These are phyloP conservation scores for Syngnathus scovelli DNA, from an alignment of 2,113 vertebrate genomes.

Conservation along the genomic window DNA sequence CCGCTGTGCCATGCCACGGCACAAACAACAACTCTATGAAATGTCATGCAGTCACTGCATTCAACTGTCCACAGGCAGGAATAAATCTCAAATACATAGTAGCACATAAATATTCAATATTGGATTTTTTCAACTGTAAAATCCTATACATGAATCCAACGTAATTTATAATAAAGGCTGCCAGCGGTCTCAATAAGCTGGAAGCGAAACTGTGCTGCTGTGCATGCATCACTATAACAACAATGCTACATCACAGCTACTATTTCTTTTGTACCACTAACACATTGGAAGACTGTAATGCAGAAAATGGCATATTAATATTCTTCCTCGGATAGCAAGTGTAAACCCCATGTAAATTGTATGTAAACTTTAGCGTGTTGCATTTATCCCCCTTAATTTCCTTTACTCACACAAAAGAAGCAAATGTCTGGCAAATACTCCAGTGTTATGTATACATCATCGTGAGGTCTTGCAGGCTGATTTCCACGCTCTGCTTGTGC, in stretches of 20 bases:
- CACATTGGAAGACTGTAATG: not conserved
- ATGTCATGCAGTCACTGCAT: not conserved
- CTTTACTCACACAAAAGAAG: not conserved
- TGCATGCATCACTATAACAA: not conserved
- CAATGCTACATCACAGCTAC: not conserved
- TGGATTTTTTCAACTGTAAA: not conserved
- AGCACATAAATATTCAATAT: not conserved
- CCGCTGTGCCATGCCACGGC: conserved; percentile 14
- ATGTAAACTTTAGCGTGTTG: not conserved
- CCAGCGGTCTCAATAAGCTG: not conserved
- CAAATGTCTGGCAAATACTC: not conserved
- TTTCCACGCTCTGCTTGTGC: conserved; percentile 3
- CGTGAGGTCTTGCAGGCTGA: not conserved
- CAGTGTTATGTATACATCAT: not conserved
- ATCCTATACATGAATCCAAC: not conserved
- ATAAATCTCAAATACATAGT: not conserved
- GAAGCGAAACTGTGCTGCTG: not conserved
- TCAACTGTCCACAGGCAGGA: not conserved
- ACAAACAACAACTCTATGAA: not conserved
- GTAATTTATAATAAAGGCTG: not conserved
- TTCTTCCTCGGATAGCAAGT: not conserved
- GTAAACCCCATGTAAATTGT: not conserved
- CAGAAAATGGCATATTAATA: not conserved
- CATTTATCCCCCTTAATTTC: not conserved
- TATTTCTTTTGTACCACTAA: not conserved